phyloP scores from a whole-genome alignment of 2,888 invertebrate genomes.

The Morinoia aosen region DNA sequence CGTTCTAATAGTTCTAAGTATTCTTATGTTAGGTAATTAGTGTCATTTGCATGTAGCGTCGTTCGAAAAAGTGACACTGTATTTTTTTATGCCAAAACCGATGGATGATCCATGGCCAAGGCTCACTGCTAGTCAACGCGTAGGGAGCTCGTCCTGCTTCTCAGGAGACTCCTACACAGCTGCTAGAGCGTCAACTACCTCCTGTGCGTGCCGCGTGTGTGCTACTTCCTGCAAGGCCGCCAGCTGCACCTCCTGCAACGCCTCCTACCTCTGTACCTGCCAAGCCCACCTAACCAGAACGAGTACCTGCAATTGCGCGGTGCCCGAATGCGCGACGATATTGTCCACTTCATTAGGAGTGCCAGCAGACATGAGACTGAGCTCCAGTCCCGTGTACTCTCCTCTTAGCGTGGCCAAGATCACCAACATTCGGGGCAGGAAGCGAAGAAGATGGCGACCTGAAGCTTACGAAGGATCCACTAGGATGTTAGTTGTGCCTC shows the following conservation, averaged over 20 bases:
- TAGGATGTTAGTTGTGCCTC: not conserved
- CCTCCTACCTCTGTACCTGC: constrained; percentile 48
- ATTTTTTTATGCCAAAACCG: not conserved
- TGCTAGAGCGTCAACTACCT: constrained; percentile 34
- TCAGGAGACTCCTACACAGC: not conserved
- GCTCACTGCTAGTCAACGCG: not conserved
- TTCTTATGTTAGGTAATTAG: not conserved
- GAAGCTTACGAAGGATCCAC: not conserved
- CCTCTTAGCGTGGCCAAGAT: not conserved
- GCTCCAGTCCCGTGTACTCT: not conserved
- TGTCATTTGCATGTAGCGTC: not conserved
- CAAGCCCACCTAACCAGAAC: constrained; percentile 38
- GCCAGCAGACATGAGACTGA: not conserved
- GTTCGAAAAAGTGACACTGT: not conserved
- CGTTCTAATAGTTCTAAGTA: not conserved
- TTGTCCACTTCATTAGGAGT: not conserved
- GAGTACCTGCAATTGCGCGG: not conserved
- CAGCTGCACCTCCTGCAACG: constrained; percentile 40
- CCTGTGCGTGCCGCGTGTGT: not conserved
- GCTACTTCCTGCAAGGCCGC: not conserved
- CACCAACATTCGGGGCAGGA: constrained; percentile 26
- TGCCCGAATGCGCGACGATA: not conserved
- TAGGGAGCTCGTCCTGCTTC: not conserved
- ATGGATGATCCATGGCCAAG: constrained; percentile 24
- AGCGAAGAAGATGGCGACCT: constrained; percentile 27